Evolutionary conservation across 2,888 invertebrate genomes (phyloP), one percentile per base, ranked within the genome.

Genomic region (Mystacides longicornis): DNA sequence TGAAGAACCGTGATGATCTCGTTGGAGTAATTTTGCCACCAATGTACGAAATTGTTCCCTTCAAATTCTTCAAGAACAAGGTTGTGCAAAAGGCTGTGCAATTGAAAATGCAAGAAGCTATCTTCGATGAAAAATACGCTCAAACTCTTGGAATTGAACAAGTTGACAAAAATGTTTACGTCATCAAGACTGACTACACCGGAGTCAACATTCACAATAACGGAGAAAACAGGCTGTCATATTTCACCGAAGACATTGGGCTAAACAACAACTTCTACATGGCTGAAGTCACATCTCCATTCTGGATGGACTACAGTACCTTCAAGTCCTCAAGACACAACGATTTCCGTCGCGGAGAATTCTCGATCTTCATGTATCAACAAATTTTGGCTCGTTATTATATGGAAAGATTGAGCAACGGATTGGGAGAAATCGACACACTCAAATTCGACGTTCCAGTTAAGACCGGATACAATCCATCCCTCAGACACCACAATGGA

Each of bases 31-130:
- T 80, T 46, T 68, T 89, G 21, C 89, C 89, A 21, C 80, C 87
- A 22, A 80, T 82, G 46, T 89, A 89, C 67, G 90, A 90, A 71
- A 80, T 89, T 68, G 81, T 82, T 71, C 90, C 90, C 2, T 81
- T 86, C 68, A 81, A 82, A 71, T 89, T 87, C 76, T 82, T 87
- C 67, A 83, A 85, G 71, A 74, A 81, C 64, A 81, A 86, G 64
- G 77, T 86, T 64, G 83, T 89, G 63, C 80, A 83, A 65, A 80
- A 83, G 65, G 86, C 83, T 1, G 77, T 82, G 64, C 74, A 80
- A 67, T 75, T 83, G 69, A 81, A 81, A 66, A 79, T 80, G 75
- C 78, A 81, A 63, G 83, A 81, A 51, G 82, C 80, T 31, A 73
- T 74, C 59, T 67, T 73, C 31, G 75, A 81, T 64, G 79, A 80